Percentiles rank a stretch among this genome's conserved stretches.
phyloP scores from a whole-genome alignment of 2,797 vertebrate species.

The Glossophaga mutica region DNA sequence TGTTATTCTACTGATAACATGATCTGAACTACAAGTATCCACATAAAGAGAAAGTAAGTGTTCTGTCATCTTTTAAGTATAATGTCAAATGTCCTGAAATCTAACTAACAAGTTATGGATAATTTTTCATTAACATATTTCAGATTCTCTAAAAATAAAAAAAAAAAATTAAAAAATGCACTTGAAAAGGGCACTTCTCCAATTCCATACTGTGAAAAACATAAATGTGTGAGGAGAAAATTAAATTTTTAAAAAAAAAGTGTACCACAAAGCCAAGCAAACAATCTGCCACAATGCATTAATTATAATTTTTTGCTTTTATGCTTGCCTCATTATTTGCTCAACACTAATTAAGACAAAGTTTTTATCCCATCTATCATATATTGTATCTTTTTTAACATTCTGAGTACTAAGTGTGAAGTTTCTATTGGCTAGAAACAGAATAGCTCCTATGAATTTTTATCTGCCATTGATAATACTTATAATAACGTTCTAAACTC shows the following conservation, averaged over 20 bases:
- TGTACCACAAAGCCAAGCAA: neutral
- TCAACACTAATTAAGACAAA: neutral
- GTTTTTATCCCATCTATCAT: neutral
- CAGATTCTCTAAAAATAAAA: neutral
- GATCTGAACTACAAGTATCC: neutral
- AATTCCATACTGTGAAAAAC: neutral
- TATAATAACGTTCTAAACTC: slow-evolving; percentile 77
- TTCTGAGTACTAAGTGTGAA: neutral
- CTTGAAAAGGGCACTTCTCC: neutral
- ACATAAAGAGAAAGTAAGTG: neutral
- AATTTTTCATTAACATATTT: neutral
- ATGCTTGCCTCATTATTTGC: neutral
- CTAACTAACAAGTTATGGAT: neutral
- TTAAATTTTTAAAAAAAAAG: neutral
- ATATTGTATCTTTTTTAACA: neutral
- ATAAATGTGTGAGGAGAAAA: neutral
- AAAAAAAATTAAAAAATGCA: neutral
- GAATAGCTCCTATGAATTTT: slow-evolving; percentile 59
- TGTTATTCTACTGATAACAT: neutral
- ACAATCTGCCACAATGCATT: neutral
- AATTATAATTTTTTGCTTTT: neutral
- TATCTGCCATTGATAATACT: slow-evolving; percentile 70
- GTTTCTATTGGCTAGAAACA: neutral
- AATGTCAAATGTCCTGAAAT: neutral
- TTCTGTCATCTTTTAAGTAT: neutral